phyloP scores from a whole-genome alignment of 2,797 vertebrate species.

The Nyctibius grandis region DNA sequence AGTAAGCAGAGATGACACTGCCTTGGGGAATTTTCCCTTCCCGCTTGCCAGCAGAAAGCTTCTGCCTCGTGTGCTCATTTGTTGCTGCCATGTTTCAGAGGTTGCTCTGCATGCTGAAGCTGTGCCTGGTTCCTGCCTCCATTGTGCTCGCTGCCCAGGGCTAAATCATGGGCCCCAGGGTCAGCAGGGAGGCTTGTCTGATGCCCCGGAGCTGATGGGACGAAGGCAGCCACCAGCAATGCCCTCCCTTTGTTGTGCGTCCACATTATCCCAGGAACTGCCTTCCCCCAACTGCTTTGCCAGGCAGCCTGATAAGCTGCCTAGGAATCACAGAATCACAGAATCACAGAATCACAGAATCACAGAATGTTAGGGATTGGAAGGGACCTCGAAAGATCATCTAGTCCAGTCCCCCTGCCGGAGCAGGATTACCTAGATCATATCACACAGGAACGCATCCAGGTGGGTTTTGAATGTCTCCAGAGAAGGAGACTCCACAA shows the following conservation, averaged over 20 bases:
- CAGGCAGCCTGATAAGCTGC: background rate
- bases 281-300: background rate
- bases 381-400: no score
- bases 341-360: no score
- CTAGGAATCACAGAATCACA: no score
- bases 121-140: background rate
- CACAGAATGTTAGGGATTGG: no score
- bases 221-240: background rate
- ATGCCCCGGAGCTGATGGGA: background rate
- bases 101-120: background rate
- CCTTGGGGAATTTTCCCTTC: background rate
- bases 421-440: no score
- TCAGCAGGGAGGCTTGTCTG: rapidly evolving
- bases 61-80: rapidly evolving
- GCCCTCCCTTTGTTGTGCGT: background rate
- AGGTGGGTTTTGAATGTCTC: no score
- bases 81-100: background rate
- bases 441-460: no score
- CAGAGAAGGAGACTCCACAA: no score
- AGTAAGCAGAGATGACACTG: background rate
- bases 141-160: rapidly evolving
- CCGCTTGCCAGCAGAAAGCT: background rate
- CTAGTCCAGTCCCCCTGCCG: no score
- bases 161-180: rapidly evolving
- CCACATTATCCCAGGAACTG: background rate